phyloP scores from a whole-genome alignment of 1,140 invertebrate genomes.

The Nymphalis io region DNA sequence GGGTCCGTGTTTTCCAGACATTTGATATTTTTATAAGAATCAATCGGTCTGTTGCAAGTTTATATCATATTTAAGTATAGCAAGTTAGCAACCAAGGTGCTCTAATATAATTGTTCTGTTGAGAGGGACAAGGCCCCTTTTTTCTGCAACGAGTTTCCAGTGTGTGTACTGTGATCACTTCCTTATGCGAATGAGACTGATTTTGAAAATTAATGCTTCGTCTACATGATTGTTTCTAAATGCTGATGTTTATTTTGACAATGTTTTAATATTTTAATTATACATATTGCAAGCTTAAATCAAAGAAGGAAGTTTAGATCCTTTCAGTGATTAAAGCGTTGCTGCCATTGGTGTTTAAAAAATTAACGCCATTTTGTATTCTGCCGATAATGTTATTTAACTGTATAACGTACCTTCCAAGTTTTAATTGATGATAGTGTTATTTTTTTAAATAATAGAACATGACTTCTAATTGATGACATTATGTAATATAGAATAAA shows the following conservation, averaged over 20 bases:
- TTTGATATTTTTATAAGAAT: conserved; percentile 68
- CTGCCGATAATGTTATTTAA: conserved; percentile 24
- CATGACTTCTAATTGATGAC: conserved; percentile 73
- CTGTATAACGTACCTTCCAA: conserved; percentile 52
- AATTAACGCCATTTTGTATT: conserved; percentile 18
- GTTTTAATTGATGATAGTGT: conserved; percentile 46
- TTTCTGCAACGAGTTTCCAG: conserved; percentile 78
- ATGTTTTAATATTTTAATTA: conserved; percentile 17
- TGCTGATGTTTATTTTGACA: conserved; percentile 27
- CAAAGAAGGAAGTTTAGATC: neutral
- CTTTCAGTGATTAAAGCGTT: neutral
- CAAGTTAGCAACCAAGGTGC: conserved; percentile 75
- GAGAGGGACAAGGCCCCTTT: conserved; percentile 72
- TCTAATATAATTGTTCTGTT: conserved; percentile 75
- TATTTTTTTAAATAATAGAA: conserved; percentile 63
- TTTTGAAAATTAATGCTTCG: conserved; percentile 75
- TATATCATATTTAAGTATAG: conserved; percentile 74
- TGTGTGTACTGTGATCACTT: conserved; percentile 80
- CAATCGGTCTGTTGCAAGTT: conserved; percentile 66
- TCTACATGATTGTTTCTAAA: conserved; percentile 65
- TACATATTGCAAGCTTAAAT: neutral
- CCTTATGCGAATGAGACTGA: conserved; percentile 81
- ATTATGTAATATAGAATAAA: conserved; percentile 74
- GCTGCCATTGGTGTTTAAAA: conserved; percentile 12
- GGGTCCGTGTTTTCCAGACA: conserved; percentile 58